phyloP scores from a whole-genome alignment of 2,888 invertebrate species.

The Stramonita haemastoma region DNA sequence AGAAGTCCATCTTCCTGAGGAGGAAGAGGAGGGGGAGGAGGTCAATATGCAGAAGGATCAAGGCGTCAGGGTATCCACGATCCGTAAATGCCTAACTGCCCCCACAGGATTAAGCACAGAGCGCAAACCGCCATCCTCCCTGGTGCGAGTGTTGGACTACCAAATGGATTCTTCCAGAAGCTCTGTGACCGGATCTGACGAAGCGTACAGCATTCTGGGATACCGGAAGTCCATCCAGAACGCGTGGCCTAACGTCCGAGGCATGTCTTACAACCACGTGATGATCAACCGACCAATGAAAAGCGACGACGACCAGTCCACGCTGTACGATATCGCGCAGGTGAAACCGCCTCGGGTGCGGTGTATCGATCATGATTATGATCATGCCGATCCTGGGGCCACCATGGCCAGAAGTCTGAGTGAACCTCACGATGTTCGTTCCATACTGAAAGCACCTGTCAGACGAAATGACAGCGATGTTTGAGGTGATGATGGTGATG shows the following conservation, averaged over 20 bases:
- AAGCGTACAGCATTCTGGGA: conserved; percentile 36
- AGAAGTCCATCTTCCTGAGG: conserved; percentile 4
- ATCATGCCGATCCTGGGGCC: neutral
- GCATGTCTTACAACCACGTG: conserved; percentile 33
- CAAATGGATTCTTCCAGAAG: conserved; percentile 12
- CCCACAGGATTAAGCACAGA: neutral
- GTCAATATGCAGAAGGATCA: neutral
- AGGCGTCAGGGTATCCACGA: no score
- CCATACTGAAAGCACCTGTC: neutral
- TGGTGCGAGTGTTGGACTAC: neutral
- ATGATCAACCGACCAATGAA: conserved; percentile 1
- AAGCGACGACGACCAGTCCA: neutral
- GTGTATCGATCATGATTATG: conserved; percentile 37
- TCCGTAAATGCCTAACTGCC: neutral
- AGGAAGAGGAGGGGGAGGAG: neutral
- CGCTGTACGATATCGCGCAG: conserved; percentile 16
- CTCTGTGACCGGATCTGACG: conserved; percentile 30
- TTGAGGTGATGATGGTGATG: neutral
- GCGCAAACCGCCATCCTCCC: neutral
- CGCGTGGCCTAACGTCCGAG: conserved; percentile 30
- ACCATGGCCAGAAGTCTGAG: neutral
- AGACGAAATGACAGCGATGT: conserved; percentile 2
- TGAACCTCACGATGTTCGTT: neutral
- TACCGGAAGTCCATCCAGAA: conserved; percentile 32
- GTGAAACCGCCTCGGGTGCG: neutral